Conservation (phyloP, 2,113 vertebrate species). For the Sinocyclocheilus grahami region DNA sequence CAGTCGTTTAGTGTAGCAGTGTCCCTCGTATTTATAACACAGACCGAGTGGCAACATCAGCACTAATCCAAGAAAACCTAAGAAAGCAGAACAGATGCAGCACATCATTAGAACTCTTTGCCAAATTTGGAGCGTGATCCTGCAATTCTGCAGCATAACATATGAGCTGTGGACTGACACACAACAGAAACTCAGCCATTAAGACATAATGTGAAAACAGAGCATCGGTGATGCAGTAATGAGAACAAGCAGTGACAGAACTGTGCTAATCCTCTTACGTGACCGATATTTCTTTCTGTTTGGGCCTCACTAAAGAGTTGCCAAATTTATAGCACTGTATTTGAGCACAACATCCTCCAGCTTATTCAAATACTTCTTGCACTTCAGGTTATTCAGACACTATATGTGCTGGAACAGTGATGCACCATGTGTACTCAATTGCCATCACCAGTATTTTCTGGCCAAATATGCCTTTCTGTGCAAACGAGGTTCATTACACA, state of each 20-base stretch:
- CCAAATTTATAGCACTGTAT: neutral
- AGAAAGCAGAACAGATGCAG: constrained; percentile 16
- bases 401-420: neutral
- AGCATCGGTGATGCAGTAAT: neutral
- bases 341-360: neutral
- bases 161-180: constrained; percentile 41
- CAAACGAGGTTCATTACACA: neutral
- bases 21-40: neutral
- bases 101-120: constrained; percentile 1
- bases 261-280: neutral
- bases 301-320: neutral
- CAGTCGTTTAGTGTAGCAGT: neutral
- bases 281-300: neutral
- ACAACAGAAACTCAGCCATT: constrained; percentile 21
- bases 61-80: constrained; percentile 18
- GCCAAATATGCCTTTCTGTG: neutral
- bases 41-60: constrained; percentile 27
- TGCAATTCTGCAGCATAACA: constrained; percentile 6
- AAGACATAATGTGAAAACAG: constrained; percentile 29
- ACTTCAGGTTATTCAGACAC: neutral
- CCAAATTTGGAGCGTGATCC: constrained; percentile 17
- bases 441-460: neutral
- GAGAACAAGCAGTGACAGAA: constrained; percentile 11
- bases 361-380: neutral
- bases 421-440: neutral